Evolutionary conservation across 2,113 vertebrate genomes (phyloP).

Genomic region (Myrmecophaga tridactyla): DNA sequence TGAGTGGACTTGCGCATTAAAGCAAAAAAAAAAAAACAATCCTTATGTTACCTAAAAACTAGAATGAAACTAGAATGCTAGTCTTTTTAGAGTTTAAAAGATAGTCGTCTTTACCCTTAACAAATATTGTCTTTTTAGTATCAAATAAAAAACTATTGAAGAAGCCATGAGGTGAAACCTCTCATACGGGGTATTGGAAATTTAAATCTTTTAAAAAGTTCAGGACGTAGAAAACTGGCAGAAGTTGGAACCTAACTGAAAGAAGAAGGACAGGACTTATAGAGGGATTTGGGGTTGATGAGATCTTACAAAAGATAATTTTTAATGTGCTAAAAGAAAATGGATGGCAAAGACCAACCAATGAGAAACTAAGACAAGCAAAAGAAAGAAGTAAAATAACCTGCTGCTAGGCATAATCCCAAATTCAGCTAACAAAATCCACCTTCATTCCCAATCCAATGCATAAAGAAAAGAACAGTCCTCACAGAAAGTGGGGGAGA

Average conservation of each 20-base stretch:
- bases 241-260: not conserved
- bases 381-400: not conserved
- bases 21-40: conserved; percentile 40
- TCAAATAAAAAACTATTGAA: conserved; percentile 20
- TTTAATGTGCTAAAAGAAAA: not conserved
- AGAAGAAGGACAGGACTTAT: not conserved
- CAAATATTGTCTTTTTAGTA: not conserved
- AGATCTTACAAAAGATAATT: not conserved
- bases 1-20: conserved; percentile 2
- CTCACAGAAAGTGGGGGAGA: not conserved
- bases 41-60: conserved; percentile 28
- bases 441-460: not conserved
- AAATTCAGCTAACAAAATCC: not conserved
- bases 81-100: conserved; percentile 39
- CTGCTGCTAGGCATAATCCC: not conserved
- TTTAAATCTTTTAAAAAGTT: conserved; percentile 20
- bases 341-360: not conserved
- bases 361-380: not conserved
- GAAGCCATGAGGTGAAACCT: conserved; percentile 6
- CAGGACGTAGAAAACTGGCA: not conserved
- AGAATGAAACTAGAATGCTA: not conserved
- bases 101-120: conserved; percentile 42
- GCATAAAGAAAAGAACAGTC: not conserved
- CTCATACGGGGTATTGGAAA: not conserved
- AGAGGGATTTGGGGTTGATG: not conserved